phyloP scores from a whole-genome alignment of 2,888 invertebrate genomes.

The Cheilosia grossa region DNA sequence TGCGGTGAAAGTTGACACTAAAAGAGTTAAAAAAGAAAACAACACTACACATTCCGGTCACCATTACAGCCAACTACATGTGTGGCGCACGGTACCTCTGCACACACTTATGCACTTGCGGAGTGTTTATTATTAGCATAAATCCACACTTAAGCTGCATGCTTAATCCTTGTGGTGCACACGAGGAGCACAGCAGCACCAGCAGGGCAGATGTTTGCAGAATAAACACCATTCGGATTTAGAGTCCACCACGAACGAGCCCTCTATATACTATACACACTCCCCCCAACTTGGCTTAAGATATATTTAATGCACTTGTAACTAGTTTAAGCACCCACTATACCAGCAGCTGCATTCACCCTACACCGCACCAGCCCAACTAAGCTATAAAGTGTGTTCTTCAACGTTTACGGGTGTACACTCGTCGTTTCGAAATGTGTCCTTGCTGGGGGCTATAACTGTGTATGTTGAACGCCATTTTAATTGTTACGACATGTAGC shows the following conservation, averaged over 20 bases:
- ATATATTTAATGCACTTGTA: slow-evolving; percentile 73
- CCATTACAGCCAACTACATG: slow-evolving; percentile 62
- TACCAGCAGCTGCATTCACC: slow-evolving; percentile 42
- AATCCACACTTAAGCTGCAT: slow-evolving; percentile 75
- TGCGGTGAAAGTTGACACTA: slow-evolving; percentile 72
- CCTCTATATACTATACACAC: background rate
- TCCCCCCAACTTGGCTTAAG: slow-evolving; percentile 53
- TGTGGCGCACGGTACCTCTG: slow-evolving; percentile 51
- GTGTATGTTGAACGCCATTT: slow-evolving; percentile 73
- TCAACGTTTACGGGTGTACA: slow-evolving; percentile 40
- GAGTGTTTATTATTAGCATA: slow-evolving; percentile 76
- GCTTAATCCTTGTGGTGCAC: slow-evolving; percentile 74
- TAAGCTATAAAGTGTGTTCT: slow-evolving; percentile 15
- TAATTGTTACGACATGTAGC: slow-evolving; percentile 69
- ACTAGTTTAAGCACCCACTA: slow-evolving; percentile 70
- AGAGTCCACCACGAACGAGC: slow-evolving; percentile 53
- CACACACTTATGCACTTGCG: slow-evolving; percentile 72
- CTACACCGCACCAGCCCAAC: slow-evolving; percentile 17
- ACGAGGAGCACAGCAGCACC: slow-evolving; percentile 46
- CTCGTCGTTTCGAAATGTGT: slow-evolving; percentile 38
- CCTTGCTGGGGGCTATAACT: slow-evolving; percentile 52
- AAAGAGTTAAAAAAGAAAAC: slow-evolving; percentile 13
- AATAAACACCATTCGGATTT: slow-evolving; percentile 67
- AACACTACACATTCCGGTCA: slow-evolving; percentile 31
- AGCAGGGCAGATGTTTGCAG: slow-evolving; percentile 63